Evolutionary conservation across 2,113 vertebrate genomes (phyloP), one percentile per base, ranked within the genome.

Genomic region (Scopus umbretta): DNA sequence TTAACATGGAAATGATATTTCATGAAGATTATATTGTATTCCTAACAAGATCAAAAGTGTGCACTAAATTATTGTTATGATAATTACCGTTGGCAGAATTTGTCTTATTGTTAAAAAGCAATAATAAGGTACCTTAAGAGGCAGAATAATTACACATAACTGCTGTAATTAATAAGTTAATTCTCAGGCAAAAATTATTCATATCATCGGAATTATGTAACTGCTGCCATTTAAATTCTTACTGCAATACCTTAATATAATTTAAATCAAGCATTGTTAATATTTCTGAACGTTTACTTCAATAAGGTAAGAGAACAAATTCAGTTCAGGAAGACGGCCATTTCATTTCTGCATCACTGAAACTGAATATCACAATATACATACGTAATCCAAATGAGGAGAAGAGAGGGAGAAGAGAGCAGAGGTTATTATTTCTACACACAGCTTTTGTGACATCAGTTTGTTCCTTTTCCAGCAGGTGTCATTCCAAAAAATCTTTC

Each of bases 131-230:
- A 95, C 70, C 85, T 95, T 88, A 97, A 97, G 92, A 97, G 86
- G 95, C 92, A 96, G 92, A 96, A 97, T 98, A 98, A 98, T 98
- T 98, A 98, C 80, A 94, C 59, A 96, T 98, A 98, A 98, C 94
- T 96, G 91, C 92, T 97, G 63, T 97, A 98, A 98, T 98, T 98
- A 98, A 96, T 97, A 97, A 98, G 97, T 97, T 97, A 98, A 97
- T 97, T 97, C 96, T 97, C 93, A 94, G 55, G 94, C 68, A 96
- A 94, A 97, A 97, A 88, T 95, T 32, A 98, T 96, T 97, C 90
- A 86, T 95, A 96, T 95, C 86, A 94, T 16, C 66, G 83, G 61
- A 97, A 97, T 97, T 97, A 95, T 42, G 49, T 87, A 97, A 97
- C 85, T 87, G 36, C 78, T 93, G 85, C 96, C 96, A 95, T 97